Evolutionary conservation across 2,113 vertebrate species (phyloP), one percentile per base, ranked within the genome.

Genomic region (Malurus elegans): DNA sequence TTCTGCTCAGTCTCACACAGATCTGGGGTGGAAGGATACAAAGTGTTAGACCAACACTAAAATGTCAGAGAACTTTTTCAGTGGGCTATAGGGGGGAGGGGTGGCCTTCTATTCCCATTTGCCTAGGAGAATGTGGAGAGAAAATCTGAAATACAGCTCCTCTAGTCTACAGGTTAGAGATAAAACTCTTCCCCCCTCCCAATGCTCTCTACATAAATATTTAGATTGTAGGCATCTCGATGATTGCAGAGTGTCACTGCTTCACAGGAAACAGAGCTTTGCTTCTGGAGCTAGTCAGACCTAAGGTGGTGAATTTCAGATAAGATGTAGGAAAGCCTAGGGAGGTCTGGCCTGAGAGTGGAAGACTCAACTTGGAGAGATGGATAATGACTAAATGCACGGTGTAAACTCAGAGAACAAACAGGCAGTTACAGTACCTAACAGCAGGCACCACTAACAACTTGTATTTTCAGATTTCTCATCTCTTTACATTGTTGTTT

Each of bases 31-130:
- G 47, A 67, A 40, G 38, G 29, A 32, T 80, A 34, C 40, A 87
- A 79, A 81, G 17, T 16, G 84, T 71, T 20, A 26, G 40, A 40
- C 1, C 57, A 60, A 88, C 24, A 32, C 12, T 29, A 19, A 50
- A 61, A 26, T 18, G 7, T n/a, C 69, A 48, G 53, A 48, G 32
- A 76, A 54, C 12, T 19, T 66, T 51, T 57, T 47, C 74, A 84
- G 28, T 34, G 70, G 45, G 20, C 10, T 23, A 2, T 48, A 8
- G 3, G 10, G 4, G 9, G 7, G 2, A 2, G 2, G 4, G 9
- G 7, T 2, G 2, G 2, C 60, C 42, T 78, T 62, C 36, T 53
- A 3, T 69, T 81, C 50, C 14, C 6, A 29, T 74, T 71, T 81
- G 32, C n/a, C 12, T 67, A 23, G 28, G 53, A 66, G 47, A 70